A percentile compares a stretch with the other conserved stretches of the same genome.
These are phyloP conservation scores for Zaprionus davidi DNA, from an alignment of 1,140 invertebrate genomes.

Conservation along the genomic window DNA sequence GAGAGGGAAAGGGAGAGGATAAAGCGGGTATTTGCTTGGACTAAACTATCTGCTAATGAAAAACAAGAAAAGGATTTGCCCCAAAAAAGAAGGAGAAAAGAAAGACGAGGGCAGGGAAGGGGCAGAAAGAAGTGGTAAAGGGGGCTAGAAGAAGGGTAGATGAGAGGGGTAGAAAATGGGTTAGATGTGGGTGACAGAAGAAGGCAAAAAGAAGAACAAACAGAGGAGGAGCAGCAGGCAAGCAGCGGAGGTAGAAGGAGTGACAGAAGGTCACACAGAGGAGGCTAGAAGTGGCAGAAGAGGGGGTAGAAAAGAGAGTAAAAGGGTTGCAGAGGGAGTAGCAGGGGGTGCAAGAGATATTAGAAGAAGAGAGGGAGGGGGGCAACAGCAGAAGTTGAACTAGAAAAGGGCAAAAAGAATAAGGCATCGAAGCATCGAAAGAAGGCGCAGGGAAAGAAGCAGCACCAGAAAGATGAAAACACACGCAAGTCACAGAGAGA, in stretches of 20 bases:
- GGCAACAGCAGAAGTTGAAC: neutral
- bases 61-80: slow-evolving; percentile 44
- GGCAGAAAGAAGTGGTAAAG: neutral
- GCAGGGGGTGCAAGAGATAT: no score
- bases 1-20: neutral
- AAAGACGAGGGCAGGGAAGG: neutral
- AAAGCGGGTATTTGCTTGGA: slow-evolving; percentile 23
- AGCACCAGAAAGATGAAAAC: neutral
- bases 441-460: neutral
- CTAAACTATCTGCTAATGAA: slow-evolving; percentile 77
- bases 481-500: neutral
- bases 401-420: neutral
- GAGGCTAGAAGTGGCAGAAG: neutral
- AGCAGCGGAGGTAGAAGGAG: neutral
- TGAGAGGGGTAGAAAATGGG: neutral
- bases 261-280: neutral
- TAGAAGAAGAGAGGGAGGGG: neutral
- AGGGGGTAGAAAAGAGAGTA: neutral
- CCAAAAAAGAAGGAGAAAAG: neutral
- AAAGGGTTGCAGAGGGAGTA: neutral
- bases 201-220: no score
- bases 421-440: neutral
- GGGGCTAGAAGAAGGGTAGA: neutral
- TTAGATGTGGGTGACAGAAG: neutral
- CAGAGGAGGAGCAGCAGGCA: no score